Percentiles rank a stretch among this genome's conserved stretches.
These are phyloP conservation scores for Crypturellus tataupa DNA, from an alignment of 2,797 vertebrate genomes.

Conservation along the genomic window DNA sequence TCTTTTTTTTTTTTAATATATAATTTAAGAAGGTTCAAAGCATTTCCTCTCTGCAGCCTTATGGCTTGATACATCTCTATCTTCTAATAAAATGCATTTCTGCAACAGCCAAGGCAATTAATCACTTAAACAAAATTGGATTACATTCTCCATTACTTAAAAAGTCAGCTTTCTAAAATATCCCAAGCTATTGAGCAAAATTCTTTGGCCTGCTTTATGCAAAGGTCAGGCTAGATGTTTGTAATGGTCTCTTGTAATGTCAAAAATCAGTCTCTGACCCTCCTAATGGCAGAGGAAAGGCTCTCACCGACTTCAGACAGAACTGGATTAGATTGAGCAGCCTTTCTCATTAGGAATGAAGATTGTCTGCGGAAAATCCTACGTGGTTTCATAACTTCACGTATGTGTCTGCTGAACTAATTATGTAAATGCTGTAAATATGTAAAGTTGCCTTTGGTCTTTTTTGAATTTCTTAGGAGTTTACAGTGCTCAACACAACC, in stretches of 20 bases:
- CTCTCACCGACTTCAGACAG: constrained; percentile 19
- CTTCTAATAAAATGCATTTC: constrained; percentile 66
- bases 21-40: constrained; percentile 23
- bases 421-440: neutral
- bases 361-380: constrained; percentile 24
- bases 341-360: constrained; percentile 30
- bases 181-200: constrained; percentile 20
- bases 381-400: neutral
- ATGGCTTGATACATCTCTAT: constrained; percentile 6
- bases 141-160: constrained; percentile 61
- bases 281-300: constrained; percentile 34
- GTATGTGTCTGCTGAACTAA: neutral
- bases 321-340: constrained; percentile 14
- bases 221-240: constrained; percentile 53
- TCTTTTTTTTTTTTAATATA: neutral
- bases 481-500: neutral
- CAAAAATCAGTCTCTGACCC: constrained; percentile 37
- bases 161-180: constrained; percentile 59
- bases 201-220: constrained; percentile 49
- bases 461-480: neutral
- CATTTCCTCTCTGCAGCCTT: constrained; percentile 13
- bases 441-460: neutral
- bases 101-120: constrained; percentile 59
- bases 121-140: constrained; percentile 67
- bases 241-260: constrained; percentile 53